Conservation (phyloP, 2,888 invertebrate genomes). For the Temnothorax rugatulus region DNA sequence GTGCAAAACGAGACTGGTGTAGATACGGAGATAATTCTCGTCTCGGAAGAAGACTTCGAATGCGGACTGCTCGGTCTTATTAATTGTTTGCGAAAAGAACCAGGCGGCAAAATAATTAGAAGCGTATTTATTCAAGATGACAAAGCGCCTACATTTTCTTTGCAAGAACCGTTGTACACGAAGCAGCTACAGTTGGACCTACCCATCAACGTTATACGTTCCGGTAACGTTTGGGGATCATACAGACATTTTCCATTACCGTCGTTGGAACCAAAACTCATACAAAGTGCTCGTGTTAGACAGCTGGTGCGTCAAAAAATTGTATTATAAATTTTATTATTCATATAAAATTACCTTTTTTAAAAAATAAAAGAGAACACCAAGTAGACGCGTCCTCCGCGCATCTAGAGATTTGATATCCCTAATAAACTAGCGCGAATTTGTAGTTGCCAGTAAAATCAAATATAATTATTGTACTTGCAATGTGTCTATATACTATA, state of each 20-base stretch:
- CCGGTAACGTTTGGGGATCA: slow-evolving; percentile 90
- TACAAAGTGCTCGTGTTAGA: slow-evolving; percentile 92
- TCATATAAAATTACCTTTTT: no score
- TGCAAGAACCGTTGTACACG: slow-evolving; percentile 86
- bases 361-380: no score
- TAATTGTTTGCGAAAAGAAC: slow-evolving; percentile 94
- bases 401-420: no score
- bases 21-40: slow-evolving; percentile 88
- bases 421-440: no score
- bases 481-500: no score
- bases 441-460: no score
- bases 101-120: slow-evolving; percentile 88
- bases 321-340: background rate
- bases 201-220: slow-evolving; percentile 90
- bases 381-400: no score
- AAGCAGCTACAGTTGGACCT: slow-evolving; percentile 89
- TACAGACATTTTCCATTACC: slow-evolving; percentile 92
- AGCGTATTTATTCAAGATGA: slow-evolving; percentile 89
- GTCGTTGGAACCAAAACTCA: slow-evolving; percentile 86
- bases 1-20: slow-evolving; percentile 85
- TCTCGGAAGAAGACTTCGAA: slow-evolving; percentile 89
- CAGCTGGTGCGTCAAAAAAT: slow-evolving; percentile 84
- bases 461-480: no score
- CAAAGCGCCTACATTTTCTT: slow-evolving; percentile 89
- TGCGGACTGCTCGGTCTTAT: slow-evolving; percentile 93